Conservation (phyloP, 2,113 vertebrate genomes). For the Picathartes gymnocephalus region DNA sequence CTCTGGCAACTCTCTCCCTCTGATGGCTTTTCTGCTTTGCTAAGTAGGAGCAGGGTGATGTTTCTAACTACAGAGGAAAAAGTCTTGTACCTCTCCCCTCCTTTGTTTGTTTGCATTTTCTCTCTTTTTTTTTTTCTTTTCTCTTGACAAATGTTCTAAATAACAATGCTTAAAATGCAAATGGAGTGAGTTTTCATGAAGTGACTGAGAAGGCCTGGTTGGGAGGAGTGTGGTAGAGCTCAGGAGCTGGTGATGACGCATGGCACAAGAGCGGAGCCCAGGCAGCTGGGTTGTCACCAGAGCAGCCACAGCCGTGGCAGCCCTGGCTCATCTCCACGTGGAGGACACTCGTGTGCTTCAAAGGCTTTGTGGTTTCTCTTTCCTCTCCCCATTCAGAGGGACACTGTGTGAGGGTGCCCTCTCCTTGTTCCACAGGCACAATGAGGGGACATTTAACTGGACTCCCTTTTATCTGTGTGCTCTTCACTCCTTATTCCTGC, state of each 20-base stretch:
- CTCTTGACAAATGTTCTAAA: not conserved
- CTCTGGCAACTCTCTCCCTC: not conserved
- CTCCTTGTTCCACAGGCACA: not conserved
- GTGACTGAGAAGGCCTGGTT: not conserved
- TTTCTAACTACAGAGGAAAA: conserved; percentile 14
- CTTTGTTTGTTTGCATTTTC: not conserved
- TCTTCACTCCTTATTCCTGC: not conserved
- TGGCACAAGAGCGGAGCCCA: not conserved
- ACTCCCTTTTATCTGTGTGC: not conserved
- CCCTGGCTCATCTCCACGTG: not conserved
- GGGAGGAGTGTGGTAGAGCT: not conserved
- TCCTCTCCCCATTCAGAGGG: not conserved
- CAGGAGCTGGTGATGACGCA: not conserved
- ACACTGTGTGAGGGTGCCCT: not conserved
- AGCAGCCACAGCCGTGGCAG: not conserved
- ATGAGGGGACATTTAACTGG: not conserved
- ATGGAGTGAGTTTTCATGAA: accelerated
- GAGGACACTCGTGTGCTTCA: not conserved
- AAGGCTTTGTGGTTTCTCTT: not conserved
- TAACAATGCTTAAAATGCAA: not conserved
- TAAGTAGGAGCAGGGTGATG: not conserved
- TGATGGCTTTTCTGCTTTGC: not conserved
- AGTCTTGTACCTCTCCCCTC: not conserved
- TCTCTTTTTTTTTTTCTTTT: accelerated
- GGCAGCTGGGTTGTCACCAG: not conserved